Conservation (phyloP, 2,797 vertebrate genomes). For the Sparidentex hasta region DNA sequence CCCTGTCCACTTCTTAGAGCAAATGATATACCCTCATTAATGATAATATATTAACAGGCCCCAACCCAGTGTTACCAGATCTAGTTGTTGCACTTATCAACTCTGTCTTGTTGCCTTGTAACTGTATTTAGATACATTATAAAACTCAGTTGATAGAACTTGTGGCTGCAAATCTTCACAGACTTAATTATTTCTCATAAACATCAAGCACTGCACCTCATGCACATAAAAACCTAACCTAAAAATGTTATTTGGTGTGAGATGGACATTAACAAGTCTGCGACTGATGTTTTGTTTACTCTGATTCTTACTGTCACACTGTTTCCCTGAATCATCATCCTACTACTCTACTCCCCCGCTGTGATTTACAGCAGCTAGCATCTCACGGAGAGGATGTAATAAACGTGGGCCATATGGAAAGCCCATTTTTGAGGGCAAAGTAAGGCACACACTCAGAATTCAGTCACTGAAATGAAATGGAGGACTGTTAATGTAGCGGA, state of each 20-base stretch:
- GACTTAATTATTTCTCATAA: constrained; percentile 20
- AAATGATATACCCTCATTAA: constrained; percentile 57
- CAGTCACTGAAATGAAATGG: too few relatives aligned
- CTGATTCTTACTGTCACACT: background rate
- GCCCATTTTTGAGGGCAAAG: background rate
- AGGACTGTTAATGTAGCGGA: too few relatives aligned
- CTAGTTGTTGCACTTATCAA: constrained; percentile 43
- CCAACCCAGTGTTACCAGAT: constrained; percentile 50
- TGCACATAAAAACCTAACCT: constrained; percentile 10
- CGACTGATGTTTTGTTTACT: background rate
- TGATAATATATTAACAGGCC: constrained; percentile 60
- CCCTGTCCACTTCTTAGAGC: constrained; percentile 47
- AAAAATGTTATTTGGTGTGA: constrained; percentile 17
- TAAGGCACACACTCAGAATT: too few relatives aligned
- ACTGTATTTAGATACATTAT: constrained; percentile 9
- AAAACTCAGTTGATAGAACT: constrained; percentile 29
- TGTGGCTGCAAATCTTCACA: constrained; percentile 13
- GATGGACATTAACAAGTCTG: constrained; percentile 24
- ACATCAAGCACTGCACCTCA: constrained; percentile 1
- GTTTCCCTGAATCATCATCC: constrained; percentile 8
- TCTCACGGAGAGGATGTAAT: constrained; percentile 37
- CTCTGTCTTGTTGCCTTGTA: constrained; percentile 30
- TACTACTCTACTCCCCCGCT: background rate
- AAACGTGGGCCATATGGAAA: constrained; percentile 14
- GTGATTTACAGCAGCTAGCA: constrained; percentile 29